Percentiles rank a stretch among this genome's conserved stretches.
These are phyloP conservation scores for Notiomystis cincta DNA, from an alignment of 2,113 vertebrate genomes.

Conservation along the genomic window DNA sequence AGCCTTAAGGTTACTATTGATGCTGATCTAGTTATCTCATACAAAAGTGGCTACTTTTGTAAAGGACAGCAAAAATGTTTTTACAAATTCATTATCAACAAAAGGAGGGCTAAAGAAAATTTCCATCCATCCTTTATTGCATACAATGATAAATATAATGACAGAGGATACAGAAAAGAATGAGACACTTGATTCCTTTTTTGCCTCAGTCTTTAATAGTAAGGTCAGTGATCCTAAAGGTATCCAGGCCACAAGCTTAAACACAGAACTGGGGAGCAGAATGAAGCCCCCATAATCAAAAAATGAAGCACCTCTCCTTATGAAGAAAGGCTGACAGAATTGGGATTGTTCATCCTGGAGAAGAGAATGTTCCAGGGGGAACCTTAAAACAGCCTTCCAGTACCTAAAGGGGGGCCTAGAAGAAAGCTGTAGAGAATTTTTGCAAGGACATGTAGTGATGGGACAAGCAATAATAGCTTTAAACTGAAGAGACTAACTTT, in stretches of 20 bases:
- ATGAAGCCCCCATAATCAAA: not conserved
- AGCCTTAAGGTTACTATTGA: not conserved
- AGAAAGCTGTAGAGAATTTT: not conserved
- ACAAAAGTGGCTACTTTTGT: not conserved
- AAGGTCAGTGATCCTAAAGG: too few species aligned
- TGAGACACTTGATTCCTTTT: not conserved
- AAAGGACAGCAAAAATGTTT: not conserved
- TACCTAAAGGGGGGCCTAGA: not conserved
- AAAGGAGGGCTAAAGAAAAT: not conserved
- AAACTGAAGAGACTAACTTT: not conserved
- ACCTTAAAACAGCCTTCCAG: not conserved
- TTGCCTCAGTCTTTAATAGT: not conserved
- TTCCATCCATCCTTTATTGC: not conserved
- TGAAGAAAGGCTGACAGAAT: not conserved
- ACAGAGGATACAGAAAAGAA: not conserved
- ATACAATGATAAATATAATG: not conserved
- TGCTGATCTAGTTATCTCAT: not conserved
- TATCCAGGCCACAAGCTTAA: not conserved
- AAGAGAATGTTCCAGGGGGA: not conserved
- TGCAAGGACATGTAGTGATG: rapidly evolving
- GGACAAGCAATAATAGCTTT: not conserved
- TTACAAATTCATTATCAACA: not conserved
- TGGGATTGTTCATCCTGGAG: not conserved
- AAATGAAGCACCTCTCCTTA: not conserved
- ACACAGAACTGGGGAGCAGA: not conserved